Conservation (phyloP, 1,140 invertebrate species). For the Planococcus citri region DNA sequence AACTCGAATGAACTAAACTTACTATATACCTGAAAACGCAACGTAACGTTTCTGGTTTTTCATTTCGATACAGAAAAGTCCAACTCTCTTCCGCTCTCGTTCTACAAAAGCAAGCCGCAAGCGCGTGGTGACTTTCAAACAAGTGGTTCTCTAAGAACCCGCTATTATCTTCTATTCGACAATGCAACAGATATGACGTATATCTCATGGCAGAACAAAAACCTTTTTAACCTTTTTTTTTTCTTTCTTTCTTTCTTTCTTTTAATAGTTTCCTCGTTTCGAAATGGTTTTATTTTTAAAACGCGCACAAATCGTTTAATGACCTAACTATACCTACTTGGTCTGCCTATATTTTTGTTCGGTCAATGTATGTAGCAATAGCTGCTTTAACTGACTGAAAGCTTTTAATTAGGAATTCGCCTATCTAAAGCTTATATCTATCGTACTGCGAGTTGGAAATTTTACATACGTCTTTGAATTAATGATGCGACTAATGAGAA, state of each 20-base stretch:
- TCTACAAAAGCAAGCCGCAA: slow-evolving; percentile 8
- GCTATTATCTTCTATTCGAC: slow-evolving; percentile 1
- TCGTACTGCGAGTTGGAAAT: no score
- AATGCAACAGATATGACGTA: slow-evolving; percentile 17
- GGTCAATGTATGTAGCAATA: no score
- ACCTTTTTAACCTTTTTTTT: slow-evolving; percentile 5
- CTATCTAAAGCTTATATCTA: no score
- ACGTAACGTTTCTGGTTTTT: not conserved
- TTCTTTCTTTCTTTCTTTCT: not conserved
- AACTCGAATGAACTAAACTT: not conserved
- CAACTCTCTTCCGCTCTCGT: not conserved
- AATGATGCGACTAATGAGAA: no score
- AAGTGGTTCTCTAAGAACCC: slow-evolving; percentile 7
- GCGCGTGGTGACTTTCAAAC: slow-evolving; percentile 12
- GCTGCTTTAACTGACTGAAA: no score
- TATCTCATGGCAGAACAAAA: not conserved
- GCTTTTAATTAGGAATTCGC: no score
- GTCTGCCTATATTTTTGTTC: no score
- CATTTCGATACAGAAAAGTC: slow-evolving; percentile 1
- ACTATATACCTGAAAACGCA: not conserved
- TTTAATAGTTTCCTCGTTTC: not conserved
- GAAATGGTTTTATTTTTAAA: not conserved
- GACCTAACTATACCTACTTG: no score
- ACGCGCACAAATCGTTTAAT: not conserved
- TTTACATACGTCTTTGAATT: no score